Base-by-base conservation (phyloP, 2,113 vertebrate species). In the Tenrec ecaudatus region DNA sequence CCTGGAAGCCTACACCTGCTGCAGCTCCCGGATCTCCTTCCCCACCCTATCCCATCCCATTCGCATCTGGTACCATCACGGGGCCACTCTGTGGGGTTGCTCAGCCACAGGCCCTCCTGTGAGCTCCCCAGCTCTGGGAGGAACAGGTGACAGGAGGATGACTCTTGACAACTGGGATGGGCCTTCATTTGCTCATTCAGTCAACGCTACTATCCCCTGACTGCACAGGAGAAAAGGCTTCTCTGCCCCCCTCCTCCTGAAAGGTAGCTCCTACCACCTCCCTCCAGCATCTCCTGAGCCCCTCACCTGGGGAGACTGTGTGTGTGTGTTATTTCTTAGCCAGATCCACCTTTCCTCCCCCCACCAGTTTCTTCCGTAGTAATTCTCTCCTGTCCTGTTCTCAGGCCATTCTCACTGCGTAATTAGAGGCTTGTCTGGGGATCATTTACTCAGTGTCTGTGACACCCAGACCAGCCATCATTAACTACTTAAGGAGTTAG, bases 111-210 rank as follows among this genome's bases (percentile, higher is more conserved):
- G 16, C 27, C 43, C 8, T n/a, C 47, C 5, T 22, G 62, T 25
- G 62, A 27, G 62, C 22, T 22, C 22, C 9, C 22, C 15, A 23
- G 3, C 62, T 66, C 62, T 25, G 62, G 58, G 23, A 27, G 62
- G 23, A 66, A 27, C 62, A 66, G 62, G 62, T 66, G 62, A 8
- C 38, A 47, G 60, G 77, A 89, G 73, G 68, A 76, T 22, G 60
- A 33, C 81, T 10, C 11, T 1, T 7, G 17, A 29, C 31, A 53
- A 2, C 16, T 33, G 29, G 9, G 4, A 8, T 33, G 27, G 0
- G 2, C 17, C 43, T 64, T 64, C 62, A 69, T 60, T 76, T 9
- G 25, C 58, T 75, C 47, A 19, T 58, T 36, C 27, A 57, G 53
- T 81, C 33, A 87, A 60, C 29, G 79, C 31, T 3, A 19, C 4